phyloP scores from a whole-genome alignment of 2,888 invertebrate species.

The Ormyrus thymus region DNA sequence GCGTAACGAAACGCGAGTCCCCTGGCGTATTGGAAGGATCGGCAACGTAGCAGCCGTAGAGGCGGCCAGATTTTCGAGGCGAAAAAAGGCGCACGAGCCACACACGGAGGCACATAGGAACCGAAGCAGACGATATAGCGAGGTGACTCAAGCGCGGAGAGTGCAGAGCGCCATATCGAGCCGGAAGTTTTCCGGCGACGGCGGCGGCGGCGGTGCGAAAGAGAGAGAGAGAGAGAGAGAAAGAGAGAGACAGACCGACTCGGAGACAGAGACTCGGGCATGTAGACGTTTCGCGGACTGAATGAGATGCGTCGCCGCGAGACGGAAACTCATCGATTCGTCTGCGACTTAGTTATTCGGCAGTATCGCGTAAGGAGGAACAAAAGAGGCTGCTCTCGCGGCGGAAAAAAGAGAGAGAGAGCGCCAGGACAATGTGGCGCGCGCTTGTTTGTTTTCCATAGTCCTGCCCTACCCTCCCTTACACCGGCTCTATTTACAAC shows the following conservation, averaged over 20 bases:
- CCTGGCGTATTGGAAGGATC: not conserved
- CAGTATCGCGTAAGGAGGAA: not conserved
- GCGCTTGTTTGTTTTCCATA: no score
- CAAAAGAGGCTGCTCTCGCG: no score
- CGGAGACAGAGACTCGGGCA: constrained; percentile 9
- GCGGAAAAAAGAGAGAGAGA: no score
- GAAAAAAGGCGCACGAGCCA: no score
- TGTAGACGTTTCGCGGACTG: no score
- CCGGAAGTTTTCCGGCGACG: constrained; percentile 46
- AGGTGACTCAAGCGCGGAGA: constrained; percentile 9
- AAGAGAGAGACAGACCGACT: not conserved
- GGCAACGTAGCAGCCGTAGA: not conserved
- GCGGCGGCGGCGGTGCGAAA: not conserved
- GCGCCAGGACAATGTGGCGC: no score
- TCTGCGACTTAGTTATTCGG: not conserved
- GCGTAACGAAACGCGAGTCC: no score
- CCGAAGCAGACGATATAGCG: not conserved
- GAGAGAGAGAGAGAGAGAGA: not conserved
- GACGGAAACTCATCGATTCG: constrained; percentile 18
- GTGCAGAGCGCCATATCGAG: constrained; percentile 35
- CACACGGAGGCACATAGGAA: not conserved
- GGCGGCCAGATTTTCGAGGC: not conserved
- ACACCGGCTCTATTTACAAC: no score
- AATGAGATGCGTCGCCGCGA: no score
- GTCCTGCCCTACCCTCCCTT: no score